Base-by-base conservation (phyloP, 1,140 invertebrate genomes). In the Melipona quadrifasciata region DNA sequence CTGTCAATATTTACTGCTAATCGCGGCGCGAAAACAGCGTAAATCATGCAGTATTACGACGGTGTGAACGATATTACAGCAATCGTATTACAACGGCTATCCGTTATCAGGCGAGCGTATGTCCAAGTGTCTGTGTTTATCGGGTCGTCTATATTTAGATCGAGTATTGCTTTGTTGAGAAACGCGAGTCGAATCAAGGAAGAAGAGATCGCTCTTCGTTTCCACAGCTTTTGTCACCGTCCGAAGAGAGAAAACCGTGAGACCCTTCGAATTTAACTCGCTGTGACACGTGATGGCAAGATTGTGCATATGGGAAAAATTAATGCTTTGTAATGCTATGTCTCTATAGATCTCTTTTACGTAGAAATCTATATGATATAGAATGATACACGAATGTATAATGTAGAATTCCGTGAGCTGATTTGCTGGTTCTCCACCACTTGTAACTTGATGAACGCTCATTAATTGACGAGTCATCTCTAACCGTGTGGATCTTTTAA, bases 81-180 rank as follows among this genome's bases (percentile, higher is more conserved):
- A 86, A 76, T 70, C 81, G 84, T 81, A 74, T 84, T 86, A 86
- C 77, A 86, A 61, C 82, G 82, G 53, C 61, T 84, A 61, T 72
- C 47, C 83, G 75, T 87, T 87, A 87, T 87, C 86, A 84, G 78
- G 34, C 57, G 72, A 87, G 83, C 78, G 77, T 80, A 80, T 87
- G 86, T 87, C 86, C 86, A 85, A 86, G 82, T 80, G 82, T 72
- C 78, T 87, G 78, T 76, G 83, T 85, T 87, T 87, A 87, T 87
- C 86, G 71, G 76, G 11, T 34, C 47, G 57, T 61, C 82, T 87
- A 87, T 87, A 87, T 87, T 87, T 87, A 87, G 82, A 78, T 27
- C 57, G 55, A 27, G 39, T 70, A 65, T 85, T 81, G 82, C 85
- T 84, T 83, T 78, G 82, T 83, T 76, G 61, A 79, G 82, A 72